Base-by-base conservation (phyloP, 2,797 vertebrate genomes). In the Scolopax rusticola region DNA sequence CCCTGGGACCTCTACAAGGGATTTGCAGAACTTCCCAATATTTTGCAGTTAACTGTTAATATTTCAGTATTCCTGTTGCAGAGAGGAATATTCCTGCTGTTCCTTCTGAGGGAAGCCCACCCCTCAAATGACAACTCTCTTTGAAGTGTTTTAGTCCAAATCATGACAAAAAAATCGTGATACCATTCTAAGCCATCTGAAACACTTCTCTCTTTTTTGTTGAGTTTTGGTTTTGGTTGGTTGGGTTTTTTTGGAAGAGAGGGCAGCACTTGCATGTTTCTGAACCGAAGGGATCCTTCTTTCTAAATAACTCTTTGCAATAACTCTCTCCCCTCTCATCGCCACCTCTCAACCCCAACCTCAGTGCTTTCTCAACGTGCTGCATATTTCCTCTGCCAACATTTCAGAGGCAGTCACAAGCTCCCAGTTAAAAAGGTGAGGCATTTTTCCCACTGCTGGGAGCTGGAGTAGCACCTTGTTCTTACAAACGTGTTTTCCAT, bases 321-420 rank as follows among this genome's bases (percentile, higher is more conserved):
- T 70, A 85, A 60, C 20, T 93, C 25, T 27, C 64, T 81, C 47
- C 57, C 15, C 45, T 28, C 25, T 48, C 51, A 23, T 25, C 45
- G 32, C 15, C 32, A 38, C 32, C 15, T 61, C 65, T 77, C 2
- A 3, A 48, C 30, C 43, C n/a, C 48, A 50, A 5, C n/a, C 36
- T 70, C 25, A 76, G 36, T 13, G 4, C 50, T 48, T 64, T 69
- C 43, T 48, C 2, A 0, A 6, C 28, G 30, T 4, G 0, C 33
- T 70, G 7, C 7, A 0, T 64, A 15, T 75, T 64, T 70, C 20
- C 45, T 25, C 15, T 65, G 40, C 27, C 51, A 56, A 24, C 36
- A 9, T n/a, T 84, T 50, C 0, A 2, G 75, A 80, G 69, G 64
- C 47, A 28, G 9, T 56, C 10, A 0, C 59, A 41, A 56, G 21